Evolutionary conservation across 1,140 invertebrate genomes (phyloP).

Genomic region (Riptortus pedestris): DNA sequence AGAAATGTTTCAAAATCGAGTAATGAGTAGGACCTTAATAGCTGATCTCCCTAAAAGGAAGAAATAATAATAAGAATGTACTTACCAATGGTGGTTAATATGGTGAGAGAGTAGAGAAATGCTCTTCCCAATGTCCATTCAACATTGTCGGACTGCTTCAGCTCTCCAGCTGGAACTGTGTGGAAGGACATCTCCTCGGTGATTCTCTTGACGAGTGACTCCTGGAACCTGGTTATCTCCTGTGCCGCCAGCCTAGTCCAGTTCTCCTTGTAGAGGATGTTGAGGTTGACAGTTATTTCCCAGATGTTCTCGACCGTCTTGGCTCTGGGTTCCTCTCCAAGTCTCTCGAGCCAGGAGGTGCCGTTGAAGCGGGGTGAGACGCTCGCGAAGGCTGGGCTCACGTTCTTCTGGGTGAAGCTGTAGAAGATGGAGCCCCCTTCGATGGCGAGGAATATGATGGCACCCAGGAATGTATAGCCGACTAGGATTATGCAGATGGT

Average conservation of each 20-base stretch:
- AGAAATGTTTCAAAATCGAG: too few relatives aligned
- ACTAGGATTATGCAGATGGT: slow-evolving; percentile 78
- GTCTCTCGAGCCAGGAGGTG: slow-evolving; percentile 37
- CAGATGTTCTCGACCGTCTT: slow-evolving; percentile 80
- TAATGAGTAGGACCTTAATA: too few relatives aligned
- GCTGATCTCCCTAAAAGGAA: too few relatives aligned
- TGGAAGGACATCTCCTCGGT: slow-evolving; percentile 52
- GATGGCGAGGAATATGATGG: slow-evolving; percentile 83
- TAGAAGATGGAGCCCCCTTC: slow-evolving; percentile 57
- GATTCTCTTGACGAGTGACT: slow-evolving; percentile 66
- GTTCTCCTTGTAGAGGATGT: slow-evolving; percentile 88
- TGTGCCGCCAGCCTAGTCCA: slow-evolving; percentile 79
- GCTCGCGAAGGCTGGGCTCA: slow-evolving; percentile 24
- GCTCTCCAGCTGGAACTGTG: slow-evolving; percentile 9
- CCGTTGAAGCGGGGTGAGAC: slow-evolving; percentile 35
- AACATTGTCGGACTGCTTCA: slow-evolving; percentile 3
- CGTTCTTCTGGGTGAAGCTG: slow-evolving; percentile 29
- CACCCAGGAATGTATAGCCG: slow-evolving; percentile 80
- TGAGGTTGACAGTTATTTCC: slow-evolving; percentile 87
- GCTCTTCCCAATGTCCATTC: slow-evolving; percentile 90
- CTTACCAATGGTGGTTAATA: slow-evolving; percentile 92
- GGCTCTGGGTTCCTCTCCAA: slow-evolving; percentile 52
- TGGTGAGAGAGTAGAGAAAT: slow-evolving; percentile 90
- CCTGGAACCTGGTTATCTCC: slow-evolving; percentile 81
- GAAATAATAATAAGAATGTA: slow-evolving; percentile 30